Conservation (phyloP, 2,113 vertebrate species). For the Salvelinus alpinus region DNA sequence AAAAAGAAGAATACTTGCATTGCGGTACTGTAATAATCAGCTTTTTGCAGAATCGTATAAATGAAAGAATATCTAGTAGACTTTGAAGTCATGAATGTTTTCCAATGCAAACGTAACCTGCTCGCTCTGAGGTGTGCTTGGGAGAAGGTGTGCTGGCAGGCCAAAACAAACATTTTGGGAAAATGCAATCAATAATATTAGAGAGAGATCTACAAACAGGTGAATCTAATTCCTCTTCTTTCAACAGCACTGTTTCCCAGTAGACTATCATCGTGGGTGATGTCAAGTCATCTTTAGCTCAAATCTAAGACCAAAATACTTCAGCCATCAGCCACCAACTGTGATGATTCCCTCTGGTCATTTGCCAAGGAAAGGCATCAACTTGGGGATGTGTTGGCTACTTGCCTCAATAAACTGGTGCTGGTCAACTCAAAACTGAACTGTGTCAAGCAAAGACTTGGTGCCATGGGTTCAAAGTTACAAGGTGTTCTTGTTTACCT, state of each 20-base stretch:
- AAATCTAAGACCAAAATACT: slow-evolving; percentile 22
- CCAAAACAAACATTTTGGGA: background rate
- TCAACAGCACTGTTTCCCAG: background rate
- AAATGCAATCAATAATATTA: slow-evolving; percentile 17
- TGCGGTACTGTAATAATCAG: no score
- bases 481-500: background rate
- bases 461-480: slow-evolving; percentile 31
- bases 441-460: slow-evolving; percentile 32
- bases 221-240: slow-evolving; percentile 27
- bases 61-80: background rate
- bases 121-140: slow-evolving; percentile 11
- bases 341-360: slow-evolving; percentile 39
- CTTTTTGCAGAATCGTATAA: background rate
- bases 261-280: slow-evolving; percentile 11
- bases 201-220: slow-evolving; percentile 29
- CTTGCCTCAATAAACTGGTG: background rate
- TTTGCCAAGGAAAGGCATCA: slow-evolving; percentile 48
- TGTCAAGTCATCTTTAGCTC: slow-evolving; percentile 10
- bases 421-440: background rate
- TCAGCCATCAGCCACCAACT: slow-evolving; percentile 27
- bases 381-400: slow-evolving; percentile 30
- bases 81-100: background rate
- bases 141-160: background rate
- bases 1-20: background rate
- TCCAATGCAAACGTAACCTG: background rate